Conservation (phyloP, 2,797 vertebrate genomes). For the Dipus sagitta region DNA sequence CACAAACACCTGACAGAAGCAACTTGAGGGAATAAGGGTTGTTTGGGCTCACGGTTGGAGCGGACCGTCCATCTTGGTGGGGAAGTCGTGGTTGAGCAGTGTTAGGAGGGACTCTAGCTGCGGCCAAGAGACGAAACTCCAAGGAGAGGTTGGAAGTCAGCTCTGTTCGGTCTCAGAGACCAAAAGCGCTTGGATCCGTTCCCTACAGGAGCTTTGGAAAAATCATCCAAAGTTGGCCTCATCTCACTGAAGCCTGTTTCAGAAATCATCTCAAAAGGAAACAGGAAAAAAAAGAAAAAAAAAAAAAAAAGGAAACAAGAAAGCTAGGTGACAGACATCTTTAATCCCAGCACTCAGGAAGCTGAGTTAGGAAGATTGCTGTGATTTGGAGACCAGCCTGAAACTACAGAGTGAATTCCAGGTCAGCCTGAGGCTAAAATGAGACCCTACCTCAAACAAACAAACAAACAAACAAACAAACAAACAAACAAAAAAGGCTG, state of each 20-base stretch:
- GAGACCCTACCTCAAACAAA: too few species aligned
- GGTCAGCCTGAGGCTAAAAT: too few species aligned
- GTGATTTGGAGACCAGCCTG: too few species aligned
- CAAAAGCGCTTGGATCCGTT: not conserved
- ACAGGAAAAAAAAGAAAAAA: not conserved
- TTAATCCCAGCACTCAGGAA: too few species aligned
- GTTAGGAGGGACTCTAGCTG: not conserved
- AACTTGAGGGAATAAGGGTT: not conserved
- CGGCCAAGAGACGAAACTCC: not conserved
- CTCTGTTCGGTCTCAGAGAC: not conserved
- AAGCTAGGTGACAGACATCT: not conserved
- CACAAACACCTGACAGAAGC: not conserved
- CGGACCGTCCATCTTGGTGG: not conserved
- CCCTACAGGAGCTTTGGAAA: not conserved
- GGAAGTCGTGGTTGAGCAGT: not conserved
- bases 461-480: too few species aligned
- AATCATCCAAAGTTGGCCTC: not conserved
- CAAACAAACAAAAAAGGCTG: too few species aligned
- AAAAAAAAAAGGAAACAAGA: not conserved
- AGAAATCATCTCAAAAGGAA: not conserved
- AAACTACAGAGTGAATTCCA: too few species aligned
- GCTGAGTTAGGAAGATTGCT: too few species aligned
- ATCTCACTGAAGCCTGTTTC: not conserved
- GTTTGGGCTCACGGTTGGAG: not conserved
- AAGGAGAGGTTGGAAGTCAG: not conserved